These are phyloP conservation scores for Phataginus tetradactyla DNA, from an alignment of 2,797 vertebrate genomes.

Conservation along the genomic window DNA sequence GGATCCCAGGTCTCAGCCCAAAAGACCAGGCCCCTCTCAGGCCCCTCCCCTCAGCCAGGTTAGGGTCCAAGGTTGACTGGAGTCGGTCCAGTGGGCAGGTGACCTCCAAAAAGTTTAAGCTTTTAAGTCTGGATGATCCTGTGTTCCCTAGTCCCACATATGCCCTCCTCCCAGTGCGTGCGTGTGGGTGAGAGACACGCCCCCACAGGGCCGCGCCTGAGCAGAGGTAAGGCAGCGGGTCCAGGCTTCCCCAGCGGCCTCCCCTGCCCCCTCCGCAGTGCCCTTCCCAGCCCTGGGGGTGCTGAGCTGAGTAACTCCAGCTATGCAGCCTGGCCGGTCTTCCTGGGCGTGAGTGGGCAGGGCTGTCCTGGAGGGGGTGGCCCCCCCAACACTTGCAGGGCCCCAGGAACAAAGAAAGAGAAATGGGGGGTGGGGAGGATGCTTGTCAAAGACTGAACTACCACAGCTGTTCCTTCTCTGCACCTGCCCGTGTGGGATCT, in stretches of 20 bases:
- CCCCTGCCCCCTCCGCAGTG: background rate
- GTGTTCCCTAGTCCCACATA: background rate
- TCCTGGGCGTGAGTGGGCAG: slow-evolving; percentile 59
- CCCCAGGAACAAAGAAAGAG: background rate
- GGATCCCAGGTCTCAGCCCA: background rate
- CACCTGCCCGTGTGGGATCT: background rate
- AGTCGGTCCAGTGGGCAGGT: background rate
- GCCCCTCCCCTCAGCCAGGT: background rate
- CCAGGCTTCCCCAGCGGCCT: background rate
- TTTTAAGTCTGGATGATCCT: slow-evolving; percentile 10
- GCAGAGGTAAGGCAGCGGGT: slow-evolving; percentile 45
- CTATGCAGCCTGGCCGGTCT: slow-evolving; percentile 75
- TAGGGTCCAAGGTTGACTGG: background rate
- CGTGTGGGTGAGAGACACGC: background rate
- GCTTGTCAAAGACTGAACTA: background rate
- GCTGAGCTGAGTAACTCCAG: slow-evolving; percentile 66
- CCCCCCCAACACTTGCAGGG: background rate
- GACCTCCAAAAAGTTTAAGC: background rate
- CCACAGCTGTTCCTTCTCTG: background rate
- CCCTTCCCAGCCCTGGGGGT: slow-evolving; percentile 29
- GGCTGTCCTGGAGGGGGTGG: slow-evolving; percentile 9
- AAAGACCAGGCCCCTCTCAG: background rate
- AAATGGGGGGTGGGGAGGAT: background rate
- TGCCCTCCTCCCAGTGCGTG: background rate
- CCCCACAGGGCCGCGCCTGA: background rate